Conservation (phyloP, 2,888 invertebrate species). For the Lepetodrilus schrolli region DNA sequence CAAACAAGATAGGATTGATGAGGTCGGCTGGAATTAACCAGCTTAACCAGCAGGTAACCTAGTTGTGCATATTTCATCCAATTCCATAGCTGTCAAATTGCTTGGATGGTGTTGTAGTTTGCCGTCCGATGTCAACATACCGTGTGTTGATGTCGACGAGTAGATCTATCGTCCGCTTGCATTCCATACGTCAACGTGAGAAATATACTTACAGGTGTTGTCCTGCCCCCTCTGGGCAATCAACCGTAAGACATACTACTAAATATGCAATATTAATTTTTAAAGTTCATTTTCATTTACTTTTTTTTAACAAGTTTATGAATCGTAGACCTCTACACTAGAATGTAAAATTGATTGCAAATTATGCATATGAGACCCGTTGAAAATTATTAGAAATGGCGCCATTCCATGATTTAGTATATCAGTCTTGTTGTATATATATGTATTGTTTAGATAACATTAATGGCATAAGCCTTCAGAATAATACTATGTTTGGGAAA, state of each 20-base stretch:
- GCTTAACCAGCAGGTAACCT: slow-evolving; percentile 42
- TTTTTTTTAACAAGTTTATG: no score
- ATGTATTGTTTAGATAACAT: no score
- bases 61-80: slow-evolving; percentile 24
- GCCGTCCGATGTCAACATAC: slow-evolving; percentile 3
- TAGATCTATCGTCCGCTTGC: slow-evolving; percentile 30
- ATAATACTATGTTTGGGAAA: background rate
- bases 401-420: no score
- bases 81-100: slow-evolving; percentile 17
- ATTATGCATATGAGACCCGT: background rate
- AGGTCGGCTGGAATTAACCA: slow-evolving; percentile 45
- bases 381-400: background rate
- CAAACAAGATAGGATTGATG: slow-evolving; percentile 42
- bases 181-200: slow-evolving; percentile 39
- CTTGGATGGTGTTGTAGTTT: background rate
- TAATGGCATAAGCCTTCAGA: no score
- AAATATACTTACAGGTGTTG: slow-evolving; percentile 21
- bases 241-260: background rate
- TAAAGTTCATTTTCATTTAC: no score
- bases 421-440: no score
- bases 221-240: background rate
- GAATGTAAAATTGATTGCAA: no score
- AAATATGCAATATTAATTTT: no score
- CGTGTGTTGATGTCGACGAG: slow-evolving; percentile 3
- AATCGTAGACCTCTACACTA: no score